Conservation (phyloP, 2,797 vertebrate species). For the Notamacropus eugenii region DNA sequence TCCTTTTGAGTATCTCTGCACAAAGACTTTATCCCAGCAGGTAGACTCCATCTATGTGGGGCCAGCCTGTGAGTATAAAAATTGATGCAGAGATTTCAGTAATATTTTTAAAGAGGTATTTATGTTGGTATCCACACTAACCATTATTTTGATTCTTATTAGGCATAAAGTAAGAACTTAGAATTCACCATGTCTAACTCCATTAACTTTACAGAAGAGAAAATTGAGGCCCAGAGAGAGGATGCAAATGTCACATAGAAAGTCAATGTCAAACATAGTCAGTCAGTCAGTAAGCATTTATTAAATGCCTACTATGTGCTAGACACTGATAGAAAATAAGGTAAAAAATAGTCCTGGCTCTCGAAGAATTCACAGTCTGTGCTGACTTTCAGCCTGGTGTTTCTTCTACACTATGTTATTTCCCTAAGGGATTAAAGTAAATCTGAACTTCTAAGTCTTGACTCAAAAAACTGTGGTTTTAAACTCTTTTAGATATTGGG, state of each 20-base stretch:
- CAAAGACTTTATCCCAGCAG: slow-evolving; percentile 82
- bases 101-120: slow-evolving; percentile 70
- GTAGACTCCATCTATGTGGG: slow-evolving; percentile 72
- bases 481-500: background rate
- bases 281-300: background rate
- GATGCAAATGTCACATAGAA: background rate
- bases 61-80: slow-evolving; percentile 71
- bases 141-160: slow-evolving; percentile 62
- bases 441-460: background rate
- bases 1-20: slow-evolving; percentile 80
- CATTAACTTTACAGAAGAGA: background rate
- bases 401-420: background rate
- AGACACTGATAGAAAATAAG: background rate
- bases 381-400: background rate
- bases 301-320: background rate
- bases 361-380: background rate
- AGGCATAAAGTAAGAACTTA: background rate
- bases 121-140: slow-evolving; percentile 62
- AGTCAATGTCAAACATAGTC: background rate
- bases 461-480: background rate
- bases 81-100: slow-evolving; percentile 75
- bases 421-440: background rate
- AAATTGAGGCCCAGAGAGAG: slow-evolving; percentile 56
- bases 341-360: background rate
- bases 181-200: background rate